A percentile compares a stretch with the other conserved stretches of the same genome.
Evolutionary conservation across 37 sponge, comb jelly and placozoan species (phyloP).

Genomic region (Crambe crambe): DNA sequence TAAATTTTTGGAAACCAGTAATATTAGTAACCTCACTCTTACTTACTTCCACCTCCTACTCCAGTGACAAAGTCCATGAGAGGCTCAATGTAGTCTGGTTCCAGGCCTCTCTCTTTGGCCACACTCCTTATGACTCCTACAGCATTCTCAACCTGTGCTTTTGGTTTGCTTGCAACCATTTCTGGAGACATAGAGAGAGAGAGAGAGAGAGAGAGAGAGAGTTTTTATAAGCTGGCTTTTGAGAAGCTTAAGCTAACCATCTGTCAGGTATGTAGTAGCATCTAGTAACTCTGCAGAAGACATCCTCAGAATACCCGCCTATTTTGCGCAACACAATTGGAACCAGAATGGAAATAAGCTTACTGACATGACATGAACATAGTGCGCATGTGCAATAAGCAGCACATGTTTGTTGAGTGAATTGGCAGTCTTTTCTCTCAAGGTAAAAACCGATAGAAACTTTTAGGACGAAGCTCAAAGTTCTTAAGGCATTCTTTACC

Average conservation of each 20-base stretch:
- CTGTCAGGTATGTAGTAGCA: neutral
- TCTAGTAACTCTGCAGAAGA: neutral
- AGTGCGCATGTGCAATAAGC: neutral
- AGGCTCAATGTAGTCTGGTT: constrained; percentile 1
- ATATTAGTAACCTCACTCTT: neutral
- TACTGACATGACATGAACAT: neutral
- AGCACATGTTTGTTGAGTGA: neutral
- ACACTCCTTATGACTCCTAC: neutral
- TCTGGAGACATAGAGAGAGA: no score
- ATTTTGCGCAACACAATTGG: neutral
- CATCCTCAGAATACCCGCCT: neutral
- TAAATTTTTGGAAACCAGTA: no score
- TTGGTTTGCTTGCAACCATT: neutral
- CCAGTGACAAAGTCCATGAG: constrained; percentile 26
- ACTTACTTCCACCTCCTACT: neutral
- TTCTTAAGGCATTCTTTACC: neutral
- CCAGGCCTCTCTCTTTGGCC: constrained; percentile 21
- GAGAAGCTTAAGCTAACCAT: neutral
- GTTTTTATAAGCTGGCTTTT: no score
- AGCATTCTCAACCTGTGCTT: constrained; percentile 4
- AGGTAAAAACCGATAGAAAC: neutral
- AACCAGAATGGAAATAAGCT: neutral
- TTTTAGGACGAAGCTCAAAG: neutral
- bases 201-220: no score
- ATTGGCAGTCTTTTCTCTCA: neutral